phyloP scores from a whole-genome alignment of 2,113 vertebrate genomes.

The Arothron firmamentum region DNA sequence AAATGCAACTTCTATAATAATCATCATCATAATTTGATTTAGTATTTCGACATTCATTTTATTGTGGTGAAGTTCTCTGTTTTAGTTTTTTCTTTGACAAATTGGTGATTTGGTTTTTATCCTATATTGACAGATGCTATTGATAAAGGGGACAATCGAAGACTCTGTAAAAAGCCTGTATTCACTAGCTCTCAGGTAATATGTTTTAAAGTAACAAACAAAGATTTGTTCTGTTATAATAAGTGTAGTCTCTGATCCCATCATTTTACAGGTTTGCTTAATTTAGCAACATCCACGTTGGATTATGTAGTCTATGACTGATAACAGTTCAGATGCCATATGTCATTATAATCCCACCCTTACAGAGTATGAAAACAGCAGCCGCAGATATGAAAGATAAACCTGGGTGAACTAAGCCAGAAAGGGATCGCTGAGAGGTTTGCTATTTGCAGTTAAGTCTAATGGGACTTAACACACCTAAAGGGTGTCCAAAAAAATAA shows the following conservation, averaged over 20 bases:
- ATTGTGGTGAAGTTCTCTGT: no score
- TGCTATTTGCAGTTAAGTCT: constrained; percentile 18
- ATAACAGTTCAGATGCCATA: constrained; percentile 15
- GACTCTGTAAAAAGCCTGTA: constrained; percentile 86
- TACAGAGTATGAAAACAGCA: constrained; percentile 24
- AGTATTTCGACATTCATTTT: no score
- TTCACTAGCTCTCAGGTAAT: constrained; percentile 93
- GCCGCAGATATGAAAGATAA: constrained; percentile 40
- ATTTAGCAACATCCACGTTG: constrained; percentile 10
- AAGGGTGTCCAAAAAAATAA: neutral
- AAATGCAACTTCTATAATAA: no score
- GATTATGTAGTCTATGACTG: constrained; percentile 12
- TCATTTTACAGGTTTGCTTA: neutral
- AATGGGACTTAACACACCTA: constrained; percentile 8
- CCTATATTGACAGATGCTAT: constrained; percentile 79
- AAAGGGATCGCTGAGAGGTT: constrained; percentile 12
- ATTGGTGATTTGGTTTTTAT: constrained; percentile 3
- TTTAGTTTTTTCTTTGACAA: no score
- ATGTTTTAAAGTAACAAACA: neutral
- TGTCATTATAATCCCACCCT: constrained; percentile 28
- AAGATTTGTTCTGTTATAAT: neutral
- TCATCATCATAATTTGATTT: no score
- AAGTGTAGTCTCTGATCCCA: neutral
- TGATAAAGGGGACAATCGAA: constrained; percentile 90
- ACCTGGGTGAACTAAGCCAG: constrained; percentile 23